These are phyloP conservation scores for Drosophila lacertosa DNA, from an alignment of 1,140 invertebrate genomes.

Conservation along the genomic window DNA sequence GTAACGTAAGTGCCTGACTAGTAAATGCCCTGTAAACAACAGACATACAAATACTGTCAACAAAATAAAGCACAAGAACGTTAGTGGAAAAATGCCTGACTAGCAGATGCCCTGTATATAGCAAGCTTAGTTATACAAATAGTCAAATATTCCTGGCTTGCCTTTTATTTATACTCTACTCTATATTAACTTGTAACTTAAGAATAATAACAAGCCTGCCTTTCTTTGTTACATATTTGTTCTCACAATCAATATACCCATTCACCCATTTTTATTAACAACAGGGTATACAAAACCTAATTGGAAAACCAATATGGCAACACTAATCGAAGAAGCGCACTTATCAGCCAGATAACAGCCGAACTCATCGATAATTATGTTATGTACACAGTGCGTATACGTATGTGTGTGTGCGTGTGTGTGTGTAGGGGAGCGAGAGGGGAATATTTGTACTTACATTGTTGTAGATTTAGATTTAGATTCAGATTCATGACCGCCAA, in stretches of 20 bases:
- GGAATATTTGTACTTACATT: constrained; percentile 38
- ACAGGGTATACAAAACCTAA: constrained; percentile 46
- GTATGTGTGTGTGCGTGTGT: constrained; percentile 4
- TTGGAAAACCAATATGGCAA: constrained; percentile 74
- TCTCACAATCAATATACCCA: constrained; percentile 16
- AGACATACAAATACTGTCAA: too few species aligned
- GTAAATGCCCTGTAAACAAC: too few species aligned
- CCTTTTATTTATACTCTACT: too few species aligned
- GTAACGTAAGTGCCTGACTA: too few species aligned
- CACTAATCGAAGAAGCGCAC: constrained; percentile 51
- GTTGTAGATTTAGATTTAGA: constrained; percentile 46
- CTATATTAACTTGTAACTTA: too few species aligned
- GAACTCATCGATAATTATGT: constrained; percentile 49
- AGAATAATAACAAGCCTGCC: constrained; percentile 10
- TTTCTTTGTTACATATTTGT: too few species aligned
- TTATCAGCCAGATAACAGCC: constrained; percentile 56
- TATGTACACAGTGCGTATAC: constrained; percentile 23
- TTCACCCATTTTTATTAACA: too few species aligned
- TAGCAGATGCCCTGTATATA: too few species aligned
- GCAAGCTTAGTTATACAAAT: too few species aligned
- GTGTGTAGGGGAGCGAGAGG: background rate
- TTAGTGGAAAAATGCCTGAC: too few species aligned
- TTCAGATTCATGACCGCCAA: constrained; percentile 51
- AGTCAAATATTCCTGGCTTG: too few species aligned
- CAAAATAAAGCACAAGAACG: constrained; percentile 33